Evolutionary conservation across 2,888 invertebrate species (phyloP), one percentile per base, ranked within the genome.

Genomic region (Graphium colonna): DNA sequence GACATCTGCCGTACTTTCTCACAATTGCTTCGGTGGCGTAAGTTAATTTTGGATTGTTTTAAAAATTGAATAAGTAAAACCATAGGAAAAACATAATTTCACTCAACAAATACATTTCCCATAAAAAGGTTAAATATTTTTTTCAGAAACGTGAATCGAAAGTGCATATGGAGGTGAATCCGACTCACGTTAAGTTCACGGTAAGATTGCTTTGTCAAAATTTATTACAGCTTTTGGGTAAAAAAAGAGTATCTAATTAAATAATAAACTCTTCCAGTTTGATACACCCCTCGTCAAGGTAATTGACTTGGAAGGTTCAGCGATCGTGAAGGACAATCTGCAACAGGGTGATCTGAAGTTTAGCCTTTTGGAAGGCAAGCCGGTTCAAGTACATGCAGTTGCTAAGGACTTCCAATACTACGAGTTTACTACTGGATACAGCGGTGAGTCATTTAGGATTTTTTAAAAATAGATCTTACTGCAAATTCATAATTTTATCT

Each of bases 351-450:
- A 91, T 28, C 67, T 91, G 0, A 90, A 90, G 58, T 63, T 91
- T 54, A 75, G 81, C 1, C 65, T 92, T 1, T 75, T 92, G 9
- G 90, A 91, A 44, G 82, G 90, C 64, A 87, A 90, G 54, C 90
- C 92, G 0, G 67, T 90, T 0, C 68, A 77, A 4, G 68, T 86
- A 8, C 82, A 79, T 33, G 82, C 90, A 40, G 86, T 93, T 55
- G 69, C 90, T 10, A 92, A 91, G 65, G 91, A 92, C 67, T 90
- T 79, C 71, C 91, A 92, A 59, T 91, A 90, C 58, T 85, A 92
- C 72, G 91, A 91, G 59, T 90, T 91, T 68, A 79, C 81, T 28
- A 75, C 89, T 61, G 85, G 90, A 63, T 81, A 79, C 60, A 91
- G 90, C 69, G 90, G 92, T 92, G 75, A 81, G 82, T 75, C 2